These are phyloP conservation scores for Trachurus trachurus DNA, from an alignment of 2,797 vertebrate species.

Conservation along the genomic window DNA sequence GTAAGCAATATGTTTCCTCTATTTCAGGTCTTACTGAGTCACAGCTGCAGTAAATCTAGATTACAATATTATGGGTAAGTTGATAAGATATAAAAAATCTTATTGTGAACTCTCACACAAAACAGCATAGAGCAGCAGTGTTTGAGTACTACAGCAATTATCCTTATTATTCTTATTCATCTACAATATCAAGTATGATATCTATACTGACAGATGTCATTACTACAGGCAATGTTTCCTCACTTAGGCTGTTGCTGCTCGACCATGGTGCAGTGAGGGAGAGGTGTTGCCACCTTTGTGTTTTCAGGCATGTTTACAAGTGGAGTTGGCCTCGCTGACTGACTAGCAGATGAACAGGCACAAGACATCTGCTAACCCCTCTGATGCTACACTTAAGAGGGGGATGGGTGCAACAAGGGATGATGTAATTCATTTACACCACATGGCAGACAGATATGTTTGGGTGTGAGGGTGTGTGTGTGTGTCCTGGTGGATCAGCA, in stretches of 20 bases:
- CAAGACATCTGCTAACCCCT: constrained; percentile 69
- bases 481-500: neutral
- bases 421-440: constrained; percentile 77
- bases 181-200: neutral
- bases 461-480: constrained; percentile 22
- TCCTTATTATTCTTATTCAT: neutral
- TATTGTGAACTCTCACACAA: constrained; percentile 4
- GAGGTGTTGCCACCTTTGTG: constrained; percentile 44
- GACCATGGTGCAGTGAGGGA: constrained; percentile 16
- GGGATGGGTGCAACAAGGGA: constrained; percentile 54
- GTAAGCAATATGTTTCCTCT: constrained; percentile 38
- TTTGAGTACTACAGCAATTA: neutral
- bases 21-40: constrained; percentile 21
- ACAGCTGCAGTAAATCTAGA: constrained; percentile 23
- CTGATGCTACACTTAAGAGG: constrained; percentile 39
- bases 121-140: neutral
- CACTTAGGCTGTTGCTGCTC: constrained; percentile 1
- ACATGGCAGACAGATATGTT: constrained; percentile 30
- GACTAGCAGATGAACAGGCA: constrained; percentile 56
- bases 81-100: constrained; percentile 3
- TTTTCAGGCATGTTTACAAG: constrained; percentile 58
- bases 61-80: constrained; percentile 20
- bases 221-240: neutral
- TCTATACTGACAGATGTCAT: neutral
- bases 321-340: constrained; percentile 35